Conservation (phyloP, 2,113 vertebrate genomes). For the Psittacus erithacus region DNA sequence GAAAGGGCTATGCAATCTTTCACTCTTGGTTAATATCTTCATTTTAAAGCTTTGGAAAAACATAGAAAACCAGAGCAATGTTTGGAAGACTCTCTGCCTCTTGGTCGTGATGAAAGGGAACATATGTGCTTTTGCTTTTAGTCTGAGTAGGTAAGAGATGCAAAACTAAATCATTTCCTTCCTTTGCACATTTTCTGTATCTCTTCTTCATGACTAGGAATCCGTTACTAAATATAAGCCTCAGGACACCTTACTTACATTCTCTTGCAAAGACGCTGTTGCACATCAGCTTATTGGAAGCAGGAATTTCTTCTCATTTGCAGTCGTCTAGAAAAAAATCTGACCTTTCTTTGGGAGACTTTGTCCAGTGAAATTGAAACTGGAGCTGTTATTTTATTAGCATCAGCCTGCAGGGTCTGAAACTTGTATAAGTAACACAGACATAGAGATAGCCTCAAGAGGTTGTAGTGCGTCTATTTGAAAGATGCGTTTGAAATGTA, state of each 20-base stretch:
- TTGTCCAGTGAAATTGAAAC: neutral
- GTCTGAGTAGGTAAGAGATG: neutral
- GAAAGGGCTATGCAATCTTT: neutral
- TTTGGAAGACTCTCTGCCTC: neutral
- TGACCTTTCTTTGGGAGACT: neutral
- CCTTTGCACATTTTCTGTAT: neutral
- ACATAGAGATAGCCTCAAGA: neutral
- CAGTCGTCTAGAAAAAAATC: neutral
- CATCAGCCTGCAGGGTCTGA: neutral
- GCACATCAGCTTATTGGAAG: neutral
- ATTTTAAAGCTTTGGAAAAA: neutral
- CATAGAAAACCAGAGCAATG: neutral
- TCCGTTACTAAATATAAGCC: neutral
- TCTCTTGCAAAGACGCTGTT: neutral
- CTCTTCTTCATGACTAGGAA: neutral
- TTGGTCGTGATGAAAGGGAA: neutral
- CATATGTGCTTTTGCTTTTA: neutral
- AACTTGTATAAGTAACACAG: neutral
- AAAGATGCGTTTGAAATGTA: fast-evolving
- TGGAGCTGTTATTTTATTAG: neutral
- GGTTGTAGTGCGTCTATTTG: neutral
- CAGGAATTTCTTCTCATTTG: neutral
- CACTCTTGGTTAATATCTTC: neutral
- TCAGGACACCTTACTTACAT: neutral
- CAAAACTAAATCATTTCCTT: neutral